These are phyloP conservation scores for Agonum fuliginosum DNA, from an alignment of 2,888 invertebrate genomes.

Conservation along the genomic window DNA sequence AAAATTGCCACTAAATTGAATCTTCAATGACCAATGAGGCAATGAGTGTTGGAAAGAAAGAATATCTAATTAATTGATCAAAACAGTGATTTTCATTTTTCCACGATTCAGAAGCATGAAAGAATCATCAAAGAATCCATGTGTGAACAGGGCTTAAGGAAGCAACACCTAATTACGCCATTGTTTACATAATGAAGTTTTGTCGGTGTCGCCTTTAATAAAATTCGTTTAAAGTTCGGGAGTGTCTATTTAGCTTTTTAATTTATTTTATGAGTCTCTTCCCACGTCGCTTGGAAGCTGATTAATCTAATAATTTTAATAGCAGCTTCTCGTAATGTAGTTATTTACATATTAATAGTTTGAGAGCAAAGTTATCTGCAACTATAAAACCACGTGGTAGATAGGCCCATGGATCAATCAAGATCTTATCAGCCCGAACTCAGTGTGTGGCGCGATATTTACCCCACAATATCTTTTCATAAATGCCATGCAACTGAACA, in stretches of 20 bases:
- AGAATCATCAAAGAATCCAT: no score
- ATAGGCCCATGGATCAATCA: constrained; percentile 44
- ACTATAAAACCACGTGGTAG: constrained; percentile 14
- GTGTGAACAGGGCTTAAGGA: no score
- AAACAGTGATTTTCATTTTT: no score
- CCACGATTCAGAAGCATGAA: no score
- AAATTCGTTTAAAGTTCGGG: constrained; percentile 14
- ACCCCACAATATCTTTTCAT: constrained; percentile 38
- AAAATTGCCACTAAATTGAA: no score
- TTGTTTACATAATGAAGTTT: neutral
- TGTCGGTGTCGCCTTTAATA: neutral
- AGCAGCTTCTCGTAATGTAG: constrained; percentile 31
- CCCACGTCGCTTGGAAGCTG: constrained; percentile 11
- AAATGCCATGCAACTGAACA: constrained; percentile 16
- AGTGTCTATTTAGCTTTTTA: constrained; percentile 5
- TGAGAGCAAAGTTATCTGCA: constrained; percentile 29
- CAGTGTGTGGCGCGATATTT: constrained; percentile 35
- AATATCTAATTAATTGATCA: no score
- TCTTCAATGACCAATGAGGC: no score
- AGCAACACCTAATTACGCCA: no score
- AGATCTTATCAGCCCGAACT: constrained; percentile 26
- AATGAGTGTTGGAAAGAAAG: no score
- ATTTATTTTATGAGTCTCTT: constrained; percentile 29
- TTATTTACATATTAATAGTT: constrained; percentile 57
- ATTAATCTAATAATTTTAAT: constrained; percentile 47